phyloP scores from a whole-genome alignment of 2,888 invertebrate species.

The Zaprionus lineosus region DNA sequence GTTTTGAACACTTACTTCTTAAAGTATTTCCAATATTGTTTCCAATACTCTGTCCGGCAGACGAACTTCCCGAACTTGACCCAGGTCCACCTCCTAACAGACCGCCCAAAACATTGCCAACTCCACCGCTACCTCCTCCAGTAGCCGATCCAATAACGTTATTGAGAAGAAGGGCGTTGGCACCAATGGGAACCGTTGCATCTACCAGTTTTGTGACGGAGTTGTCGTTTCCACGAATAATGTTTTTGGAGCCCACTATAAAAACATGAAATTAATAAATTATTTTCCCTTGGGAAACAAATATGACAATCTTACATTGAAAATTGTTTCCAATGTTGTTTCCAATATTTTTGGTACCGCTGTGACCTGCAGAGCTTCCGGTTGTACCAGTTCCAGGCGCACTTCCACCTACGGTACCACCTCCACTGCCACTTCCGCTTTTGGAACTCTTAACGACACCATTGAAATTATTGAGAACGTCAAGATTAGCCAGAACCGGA shows the following conservation, averaged over 20 bases:
- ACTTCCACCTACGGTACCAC: neutral
- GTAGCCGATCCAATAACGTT: slow-evolving; percentile 3
- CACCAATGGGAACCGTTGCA: neutral
- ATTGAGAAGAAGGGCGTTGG: slow-evolving; percentile 9
- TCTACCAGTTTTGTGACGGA: neutral
- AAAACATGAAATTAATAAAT: no score
- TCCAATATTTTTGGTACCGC: slow-evolving; percentile 1
- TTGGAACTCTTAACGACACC: no score
- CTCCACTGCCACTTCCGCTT: no score
- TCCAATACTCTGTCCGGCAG: no score
- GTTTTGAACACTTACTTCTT: neutral
- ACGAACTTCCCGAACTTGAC: no score
- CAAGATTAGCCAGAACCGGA: no score
- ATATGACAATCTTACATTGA: slow-evolving; percentile 11
- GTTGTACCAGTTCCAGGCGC: no score
- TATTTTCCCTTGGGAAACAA: neutral
- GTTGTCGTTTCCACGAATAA: slow-evolving; percentile 2
- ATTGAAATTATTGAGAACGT: no score
- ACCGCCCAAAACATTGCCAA: neutral
- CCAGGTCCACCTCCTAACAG: neutral
- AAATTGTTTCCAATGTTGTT: slow-evolving; percentile 22
- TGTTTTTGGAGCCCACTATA: no score
- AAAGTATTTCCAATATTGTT: neutral
- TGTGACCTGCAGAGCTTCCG: no score
- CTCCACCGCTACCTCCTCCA: neutral